Evolutionary conservation across 2,797 vertebrate species (phyloP), one percentile per base, ranked within the genome.

Genomic region (Notoglanidium macrostoma): DNA sequence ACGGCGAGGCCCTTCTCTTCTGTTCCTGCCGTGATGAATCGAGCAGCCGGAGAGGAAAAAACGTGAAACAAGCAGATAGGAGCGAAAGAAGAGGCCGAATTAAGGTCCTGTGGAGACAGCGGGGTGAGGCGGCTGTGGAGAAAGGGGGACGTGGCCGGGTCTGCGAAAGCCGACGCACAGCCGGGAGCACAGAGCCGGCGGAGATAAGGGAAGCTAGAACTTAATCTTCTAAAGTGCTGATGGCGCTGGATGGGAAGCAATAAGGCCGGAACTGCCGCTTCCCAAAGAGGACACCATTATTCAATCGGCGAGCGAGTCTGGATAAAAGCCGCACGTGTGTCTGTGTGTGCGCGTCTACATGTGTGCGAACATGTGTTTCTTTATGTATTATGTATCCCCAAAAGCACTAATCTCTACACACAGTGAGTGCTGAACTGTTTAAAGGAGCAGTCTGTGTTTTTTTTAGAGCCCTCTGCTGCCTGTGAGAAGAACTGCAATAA

Each of bases 211-310:
- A 89, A 89, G 86, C 87, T 83, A 91, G 90, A 90, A 90, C 90
- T 92, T 93, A 92, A 93, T 92, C 91, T 92, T 85, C 88, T 89
- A 89, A 89, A 92, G 89, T 87, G 91, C 92, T 92, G 92, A 92
- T 92, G 89, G 90, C 88, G 90, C 90, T 78, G 88, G 88, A 92
- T 89, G 89, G 73, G 65, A 80, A 85, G 88, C 87, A 90, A 85
- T 89, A 73, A 57, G 49, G 63, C 90, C 86, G 32, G 85, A 86
- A 87, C 80, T 90, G 88, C 86, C 87, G 86, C 83, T 88, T 91
- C 85, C 61, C 87, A 77, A 90, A 86, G 87, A 87, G 89, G 83
- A 92, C 87, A 46, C 85, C 91, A 90, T 92, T 91, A 90, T 92
- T 93, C 90, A 91, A 87, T 90, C 88, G 68, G 54, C 72, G 70